Evolutionary conservation across 2,113 vertebrate genomes (phyloP).

Genomic region (Chaetorhynchus papuensis): DNA sequence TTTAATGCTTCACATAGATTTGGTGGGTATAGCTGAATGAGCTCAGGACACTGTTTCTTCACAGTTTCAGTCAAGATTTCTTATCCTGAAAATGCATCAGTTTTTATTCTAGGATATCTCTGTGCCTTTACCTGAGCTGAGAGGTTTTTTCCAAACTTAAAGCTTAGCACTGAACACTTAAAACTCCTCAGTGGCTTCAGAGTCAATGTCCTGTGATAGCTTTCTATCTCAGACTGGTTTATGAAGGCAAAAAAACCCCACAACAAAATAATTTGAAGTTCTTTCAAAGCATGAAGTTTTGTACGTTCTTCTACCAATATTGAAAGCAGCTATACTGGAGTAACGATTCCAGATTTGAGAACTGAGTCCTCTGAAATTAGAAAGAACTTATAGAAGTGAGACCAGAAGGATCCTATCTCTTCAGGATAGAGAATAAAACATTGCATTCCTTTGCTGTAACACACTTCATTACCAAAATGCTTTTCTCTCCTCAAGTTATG

Average conservation of each 20-base stretch:
- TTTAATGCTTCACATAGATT: not conserved
- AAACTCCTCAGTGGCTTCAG: not conserved
- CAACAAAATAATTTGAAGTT: not conserved
- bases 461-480: not conserved
- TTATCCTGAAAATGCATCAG: not conserved
- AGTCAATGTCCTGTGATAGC: not conserved
- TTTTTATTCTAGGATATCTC: not conserved
- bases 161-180: not conserved
- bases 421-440: not conserved
- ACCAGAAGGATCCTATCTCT: not conserved
- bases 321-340: not conserved
- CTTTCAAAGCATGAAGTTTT: not conserved
- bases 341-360: not conserved
- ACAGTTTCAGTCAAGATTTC: not conserved
- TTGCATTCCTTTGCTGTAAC: not conserved
- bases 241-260: not conserved
- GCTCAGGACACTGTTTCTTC: not conserved
- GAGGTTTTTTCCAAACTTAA: not conserved
- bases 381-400: not conserved
- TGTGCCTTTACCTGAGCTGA: not conserved
- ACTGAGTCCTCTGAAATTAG: not conserved
- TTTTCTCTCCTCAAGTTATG: not conserved
- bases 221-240: not conserved
- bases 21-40: not conserved
- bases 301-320: not conserved